phyloP scores from a whole-genome alignment of 23 tunicate species.

The Corella eumyota region DNA sequence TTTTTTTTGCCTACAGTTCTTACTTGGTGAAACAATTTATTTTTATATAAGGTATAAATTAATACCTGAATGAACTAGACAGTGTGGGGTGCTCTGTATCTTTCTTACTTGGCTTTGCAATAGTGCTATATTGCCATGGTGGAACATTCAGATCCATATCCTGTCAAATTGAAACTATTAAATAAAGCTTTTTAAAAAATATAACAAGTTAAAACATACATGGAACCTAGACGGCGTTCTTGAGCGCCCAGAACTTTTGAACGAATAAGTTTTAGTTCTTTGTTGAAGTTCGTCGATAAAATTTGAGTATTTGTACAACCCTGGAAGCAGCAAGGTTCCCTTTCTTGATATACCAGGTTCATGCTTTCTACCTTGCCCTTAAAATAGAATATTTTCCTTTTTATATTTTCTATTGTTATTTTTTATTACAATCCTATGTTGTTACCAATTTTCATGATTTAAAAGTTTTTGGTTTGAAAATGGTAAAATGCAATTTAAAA shows the following conservation, averaged over 20 bases:
- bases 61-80: constrained; percentile 29
- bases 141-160: constrained; percentile 58
- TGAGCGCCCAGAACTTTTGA: constrained; percentile 56
- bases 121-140: constrained; percentile 62
- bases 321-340: constrained; percentile 52
- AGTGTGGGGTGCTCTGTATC: not conserved
- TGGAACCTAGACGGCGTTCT: constrained; percentile 35
- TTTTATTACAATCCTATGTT: too few species aligned
- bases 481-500: too few species aligned
- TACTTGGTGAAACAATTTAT: too few species aligned
- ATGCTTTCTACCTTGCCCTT: constrained; percentile 45
- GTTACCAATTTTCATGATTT: too few species aligned
- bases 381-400: too few species aligned
- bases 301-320: constrained; percentile 36
- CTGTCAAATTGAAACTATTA: constrained; percentile 20
- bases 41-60: too few species aligned
- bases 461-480: too few species aligned
- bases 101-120: constrained; percentile 2
- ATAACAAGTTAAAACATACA: too few species aligned
- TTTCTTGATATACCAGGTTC: constrained; percentile 18
- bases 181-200: too few species aligned
- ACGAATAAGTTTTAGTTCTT: constrained; percentile 22
- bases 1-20: too few species aligned
- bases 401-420: too few species aligned
- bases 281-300: constrained; percentile 19